Percentiles rank a stretch among this genome's conserved stretches.
Conservation (phyloP, 1,140 invertebrate species). For the Stegodyphus mimosarum region DNA sequence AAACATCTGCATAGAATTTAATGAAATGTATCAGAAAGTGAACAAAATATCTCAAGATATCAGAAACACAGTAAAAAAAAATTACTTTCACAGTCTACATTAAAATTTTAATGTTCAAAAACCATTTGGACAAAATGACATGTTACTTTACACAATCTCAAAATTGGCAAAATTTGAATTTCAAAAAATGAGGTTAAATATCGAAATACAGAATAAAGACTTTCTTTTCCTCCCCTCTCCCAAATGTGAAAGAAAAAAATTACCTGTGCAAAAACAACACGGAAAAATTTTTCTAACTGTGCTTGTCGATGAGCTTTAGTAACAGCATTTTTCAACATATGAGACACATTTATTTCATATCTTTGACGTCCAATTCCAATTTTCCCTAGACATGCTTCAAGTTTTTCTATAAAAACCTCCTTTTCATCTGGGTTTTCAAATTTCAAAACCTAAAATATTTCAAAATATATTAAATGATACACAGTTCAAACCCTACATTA, state of each 20-base stretch:
- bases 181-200: no score
- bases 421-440: slow-evolving; percentile 67
- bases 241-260: background rate
- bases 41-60: background rate
- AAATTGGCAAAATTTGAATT: no score
- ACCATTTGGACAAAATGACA: no score
- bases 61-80: background rate
- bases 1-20: no score
- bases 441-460: slow-evolving; percentile 65
- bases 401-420: slow-evolving; percentile 65
- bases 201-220: no score
- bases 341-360: slow-evolving; percentile 64
- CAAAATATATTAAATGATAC: background rate
- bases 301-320: slow-evolving; percentile 70
- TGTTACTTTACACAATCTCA: no score
- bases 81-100: no score
- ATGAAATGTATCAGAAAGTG: no score
- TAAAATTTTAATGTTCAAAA: no score
- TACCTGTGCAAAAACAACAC: slow-evolving; percentile 71
- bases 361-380: slow-evolving; percentile 62
- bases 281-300: slow-evolving; percentile 72
- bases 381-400: slow-evolving; percentile 66
- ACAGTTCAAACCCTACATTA: no score
- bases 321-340: slow-evolving; percentile 67
- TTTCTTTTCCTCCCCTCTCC: no score